Evolutionary conservation across 2,113 vertebrate species (phyloP), one percentile per base, ranked within the genome.

Genomic region (Perca fluviatilis): DNA sequence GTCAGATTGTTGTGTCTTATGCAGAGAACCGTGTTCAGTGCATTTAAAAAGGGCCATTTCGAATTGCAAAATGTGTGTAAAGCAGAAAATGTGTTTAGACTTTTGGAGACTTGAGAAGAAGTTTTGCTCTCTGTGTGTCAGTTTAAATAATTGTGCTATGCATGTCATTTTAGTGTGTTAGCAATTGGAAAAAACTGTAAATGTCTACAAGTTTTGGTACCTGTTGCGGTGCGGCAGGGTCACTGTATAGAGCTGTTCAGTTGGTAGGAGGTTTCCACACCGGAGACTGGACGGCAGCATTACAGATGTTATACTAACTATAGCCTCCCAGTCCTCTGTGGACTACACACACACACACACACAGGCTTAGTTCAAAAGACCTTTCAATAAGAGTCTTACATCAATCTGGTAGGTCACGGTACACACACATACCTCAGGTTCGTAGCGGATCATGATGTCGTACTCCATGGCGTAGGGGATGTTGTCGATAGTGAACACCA

Each of bases 391-490:
- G 18, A 25, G 36, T 27, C 2, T 4, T 4, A 75, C 6, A 72
- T 56, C 5, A 63, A 1, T 27, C 13, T 19, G 16, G 15, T 23
- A 23, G 13, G 14, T 53, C 13, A 19, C 2, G 19, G 10, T 51
- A 36, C 46, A 51, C 49, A 57, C 53, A 84, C 89, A 43, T 14
- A 98, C 96, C 96, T 98, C 96, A 0, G 96, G 95, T 77, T 97
- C 96, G 0, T 96, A 97, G 87, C 95, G 94, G 54, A 99, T 93
- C 91, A 97, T 92, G 83, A 98, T 95, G 90, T 97, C 95, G 2
- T 97, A 98, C 57, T 97, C 97, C 96, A 97, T 97, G 70, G 96
- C 93, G 27, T 93, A 94, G 23, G 96, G 96, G 80, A 98, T 93
- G 70, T 96, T 83, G 68, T 95, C 92, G 1, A 97, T 82, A 0